A percentile compares a stretch with the other conserved stretches of the same genome.
These are phyloP conservation scores for Nerophis ophidion DNA, from an alignment of 2,113 vertebrate genomes.

Conservation along the genomic window DNA sequence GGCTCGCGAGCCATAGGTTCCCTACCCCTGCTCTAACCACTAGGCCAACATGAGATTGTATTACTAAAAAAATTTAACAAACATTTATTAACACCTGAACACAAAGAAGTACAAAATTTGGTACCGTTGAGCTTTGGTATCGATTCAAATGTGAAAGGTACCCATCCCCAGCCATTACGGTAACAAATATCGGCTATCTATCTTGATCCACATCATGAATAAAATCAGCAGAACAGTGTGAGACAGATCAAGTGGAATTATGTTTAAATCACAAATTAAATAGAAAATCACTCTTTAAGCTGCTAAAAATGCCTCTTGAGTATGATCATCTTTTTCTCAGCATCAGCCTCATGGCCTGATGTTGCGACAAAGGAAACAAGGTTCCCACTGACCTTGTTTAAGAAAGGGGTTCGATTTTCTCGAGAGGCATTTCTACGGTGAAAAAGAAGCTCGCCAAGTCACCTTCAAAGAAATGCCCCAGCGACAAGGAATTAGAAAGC, in stretches of 20 bases:
- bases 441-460: slow-evolving; percentile 68
- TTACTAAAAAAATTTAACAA: too few relatives aligned
- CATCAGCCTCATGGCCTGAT: slow-evolving; percentile 28
- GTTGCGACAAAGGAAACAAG: slow-evolving; percentile 33
- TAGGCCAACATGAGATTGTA: too few relatives aligned
- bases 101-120: too few relatives aligned
- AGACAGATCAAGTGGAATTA: slow-evolving; percentile 33
- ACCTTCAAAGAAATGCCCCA: slow-evolving; percentile 73
- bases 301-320: slow-evolving; percentile 17
- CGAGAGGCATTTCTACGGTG: slow-evolving; percentile 49
- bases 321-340: slow-evolving; percentile 24
- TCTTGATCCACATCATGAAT: slow-evolving; percentile 4
- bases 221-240: slow-evolving; percentile 16
- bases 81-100: too few relatives aligned
- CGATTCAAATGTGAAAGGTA: too few relatives aligned
- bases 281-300: slow-evolving; percentile 15
- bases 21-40: too few relatives aligned
- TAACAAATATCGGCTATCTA: not conserved
- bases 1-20: too few relatives aligned
- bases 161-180: too few relatives aligned
- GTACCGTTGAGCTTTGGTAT: too few relatives aligned
- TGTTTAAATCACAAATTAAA: slow-evolving; percentile 25
- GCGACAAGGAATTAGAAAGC: slow-evolving; percentile 69
- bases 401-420: slow-evolving; percentile 56
- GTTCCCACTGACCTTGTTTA: slow-evolving; percentile 44